Percentiles rank a stretch among this genome's conserved stretches.
phyloP scores from a whole-genome alignment of 2,113 vertebrate species.

The Cyprichromis sp. region DNA sequence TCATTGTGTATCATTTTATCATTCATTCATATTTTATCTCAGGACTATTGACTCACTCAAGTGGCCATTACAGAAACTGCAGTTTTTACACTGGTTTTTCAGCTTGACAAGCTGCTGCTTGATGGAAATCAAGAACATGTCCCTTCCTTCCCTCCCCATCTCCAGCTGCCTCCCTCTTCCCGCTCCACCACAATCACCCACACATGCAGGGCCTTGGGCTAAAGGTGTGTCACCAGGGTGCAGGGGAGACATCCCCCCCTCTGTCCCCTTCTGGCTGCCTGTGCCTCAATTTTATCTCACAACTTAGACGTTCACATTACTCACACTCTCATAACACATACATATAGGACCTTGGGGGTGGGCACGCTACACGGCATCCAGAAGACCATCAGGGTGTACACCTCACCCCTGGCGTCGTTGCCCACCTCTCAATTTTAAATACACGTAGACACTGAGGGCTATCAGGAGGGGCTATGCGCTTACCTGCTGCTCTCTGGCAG shows the following conservation, averaged over 20 bases:
- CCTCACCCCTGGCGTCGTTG: too few species aligned
- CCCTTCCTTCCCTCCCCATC: not conserved
- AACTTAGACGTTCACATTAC: not conserved
- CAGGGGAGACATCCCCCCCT: not conserved
- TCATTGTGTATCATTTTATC: not conserved
- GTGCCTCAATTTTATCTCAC: rapidly evolving
- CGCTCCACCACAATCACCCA: rapidly evolving
- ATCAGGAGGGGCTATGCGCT: too few species aligned
- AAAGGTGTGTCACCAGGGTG: not conserved
- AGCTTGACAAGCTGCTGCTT: not conserved
- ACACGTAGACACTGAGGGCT: too few species aligned
- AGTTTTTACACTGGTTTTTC: not conserved
- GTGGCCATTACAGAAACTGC: not conserved
- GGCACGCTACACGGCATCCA: too few species aligned
- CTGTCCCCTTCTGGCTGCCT: not conserved
- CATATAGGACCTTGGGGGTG: too few species aligned
- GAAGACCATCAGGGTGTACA: too few species aligned
- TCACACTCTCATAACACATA: too few species aligned
- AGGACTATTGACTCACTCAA: not conserved
- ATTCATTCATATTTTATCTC: not conserved
- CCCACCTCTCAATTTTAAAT: too few species aligned
- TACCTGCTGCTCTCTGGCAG: too few species aligned
- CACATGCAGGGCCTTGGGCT: not conserved
- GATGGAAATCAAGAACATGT: not conserved
- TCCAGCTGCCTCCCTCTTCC: not conserved